Base-by-base conservation (phyloP, 2,888 invertebrate genomes). In the Branchellion lobata region DNA sequence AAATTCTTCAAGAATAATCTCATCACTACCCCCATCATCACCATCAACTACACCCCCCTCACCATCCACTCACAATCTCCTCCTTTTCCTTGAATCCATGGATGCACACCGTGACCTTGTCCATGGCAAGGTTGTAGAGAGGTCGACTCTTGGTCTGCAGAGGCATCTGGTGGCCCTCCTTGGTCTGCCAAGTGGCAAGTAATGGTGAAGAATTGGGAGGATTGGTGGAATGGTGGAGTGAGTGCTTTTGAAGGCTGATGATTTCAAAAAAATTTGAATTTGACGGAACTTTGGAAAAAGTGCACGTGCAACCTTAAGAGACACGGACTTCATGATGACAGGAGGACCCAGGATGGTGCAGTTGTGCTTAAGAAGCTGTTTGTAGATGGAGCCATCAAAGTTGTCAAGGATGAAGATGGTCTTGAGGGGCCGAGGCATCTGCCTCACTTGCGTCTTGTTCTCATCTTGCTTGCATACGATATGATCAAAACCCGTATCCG, bases 31-130 rank as follows among this genome's bases (percentile, higher is more conserved):
- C n/a, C n/a, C n/a, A n/a, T n/a, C n/a, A n/a, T n/a, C 3, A 65
- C 65, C n/a, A 27, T 40, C 24, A 27, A 74, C n/a, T 40, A 27
- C 18, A 2, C 40, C 36, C n/a, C 5, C 8, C 53, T 11, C 36
- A 65, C 40, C 3, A 65, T 5, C 40, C 40, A 40, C 40, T 40
- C 40, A 95, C 95, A 90, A 96, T 90, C 89, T 94, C 93, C 88
- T 93, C 93, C 87, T 93, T 93, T 87, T 92, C 92, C 84, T 94
- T 91, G 88, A 96, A 95, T 81, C 95, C 95, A 81, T 95, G 94
- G 89, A 96, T 95, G 88, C 94, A 95, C 84, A 95, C 92, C 85
- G 94, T 92, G 78, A 93, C 91, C 82, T 94, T 93, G 84, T 91
- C 91, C 95, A 96, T 95, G 81, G 94, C 91, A 85, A 92, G 91